Evolutionary conservation across 2,113 vertebrate genomes (phyloP), one percentile per base, ranked within the genome.

Genomic region (Pseudolaguvia tuberculata): DNA sequence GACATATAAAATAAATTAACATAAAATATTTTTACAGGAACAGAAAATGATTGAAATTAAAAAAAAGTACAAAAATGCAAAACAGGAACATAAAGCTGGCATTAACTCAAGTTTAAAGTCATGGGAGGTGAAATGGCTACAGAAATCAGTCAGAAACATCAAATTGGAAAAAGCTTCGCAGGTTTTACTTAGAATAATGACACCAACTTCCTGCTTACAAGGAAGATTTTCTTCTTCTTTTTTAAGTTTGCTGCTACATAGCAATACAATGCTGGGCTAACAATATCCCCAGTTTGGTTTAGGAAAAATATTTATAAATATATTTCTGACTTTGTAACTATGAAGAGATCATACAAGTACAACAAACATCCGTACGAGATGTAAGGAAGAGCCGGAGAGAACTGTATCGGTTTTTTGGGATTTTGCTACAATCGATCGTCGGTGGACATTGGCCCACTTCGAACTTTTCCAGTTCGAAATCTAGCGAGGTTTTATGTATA

Each of bases 61-160:
- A 42, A 42, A 88, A 87, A 87, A 84, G 80, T 48, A 85, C 86
- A 83, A 55, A 81, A 81, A 81, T 76, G 76, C 71, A 79, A 51
- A 88, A 89, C 80, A 81, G 59, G 87, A 89, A 90, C 88, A 88
- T 89, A 66, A 71, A 71, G 52, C 69, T 89, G 87, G 88, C 83
- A 86, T 87, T 78, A 89, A 89, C 80, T 79, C 65, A 79, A 57
- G 69, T 51, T 78, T 81, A 62, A 81, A 73, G 53, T 78, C 52
- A 79, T 62, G 56, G 53, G 27, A 55, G 45, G 82, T 74, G 87
- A 88, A 87, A 87, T 88, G 86, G 83, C 79, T 85, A 84, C 81
- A 81, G 20, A 79, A 81, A 78, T 75, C 50, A 79, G 74, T 69
- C 62, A 78, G 67, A 78, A 78, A 80, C 72, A 72, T 50, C 31